Evolutionary conservation across 2,888 invertebrate species (phyloP), one percentile per base, ranked within the genome.

Genomic region (Ecdyonurus torrentis): DNA sequence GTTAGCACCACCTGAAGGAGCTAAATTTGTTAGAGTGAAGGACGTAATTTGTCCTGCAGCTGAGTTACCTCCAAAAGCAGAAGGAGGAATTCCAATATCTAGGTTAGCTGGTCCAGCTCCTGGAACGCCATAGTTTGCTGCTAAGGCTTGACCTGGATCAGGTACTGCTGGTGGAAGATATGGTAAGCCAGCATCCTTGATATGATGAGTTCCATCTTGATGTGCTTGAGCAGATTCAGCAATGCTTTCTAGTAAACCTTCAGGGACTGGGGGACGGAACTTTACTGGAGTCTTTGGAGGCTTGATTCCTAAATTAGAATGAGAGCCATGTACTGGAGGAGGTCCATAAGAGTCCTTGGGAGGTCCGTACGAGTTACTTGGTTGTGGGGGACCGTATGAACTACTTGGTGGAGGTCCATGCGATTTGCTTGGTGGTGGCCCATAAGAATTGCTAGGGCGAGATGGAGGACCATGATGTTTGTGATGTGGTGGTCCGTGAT

Each of bases 191-290:
- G 67, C 23, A 20, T 61, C 25, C 15, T 63, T 22, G 10, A 50
- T 15, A 15, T 59, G 59, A n/a, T 23, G 23, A 18, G 19, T 18
- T 23, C 59, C 63, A 23, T 59, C 23, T 19, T 22, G 50, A 52
- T 63, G 37, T 18, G 59, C 63, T 60, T 81, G 79, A 0, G 82
- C 83, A 0, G 79, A 77, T 61, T 84, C 81, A 0, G 81, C 86
- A 66, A 84, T 82, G 61, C 81, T 84, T 67, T 85, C 80, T 2
- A 88, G 75, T 2, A 89, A 73, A 0, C 86, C 86, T 61, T 81
- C 78, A 0, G 88, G 87, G 0, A 89, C 85, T 0, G 86, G 82
- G n/a, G 87, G 85, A 59, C 87, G 79, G 72, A 87, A 88, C 67
- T 84, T 81, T 2, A 88, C 80, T 0, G 89, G 89, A 37, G 79